These are phyloP conservation scores for Bedellia somnulentella DNA, from an alignment of 2,888 invertebrate genomes.

Conservation along the genomic window DNA sequence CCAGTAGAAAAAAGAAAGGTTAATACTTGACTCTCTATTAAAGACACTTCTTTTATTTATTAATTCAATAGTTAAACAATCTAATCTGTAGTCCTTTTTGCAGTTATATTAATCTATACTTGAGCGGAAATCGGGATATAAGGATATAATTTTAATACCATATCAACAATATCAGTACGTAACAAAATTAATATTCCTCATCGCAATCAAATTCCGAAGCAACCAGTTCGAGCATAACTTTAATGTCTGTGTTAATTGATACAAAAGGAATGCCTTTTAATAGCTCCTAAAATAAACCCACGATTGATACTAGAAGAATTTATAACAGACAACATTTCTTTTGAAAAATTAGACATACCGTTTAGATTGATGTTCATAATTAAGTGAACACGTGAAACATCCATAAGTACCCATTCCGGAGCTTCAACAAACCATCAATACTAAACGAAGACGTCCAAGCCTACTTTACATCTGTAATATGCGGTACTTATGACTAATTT, in stretches of 20 bases:
- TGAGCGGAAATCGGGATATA: too few relatives aligned
- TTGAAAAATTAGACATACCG: constrained; percentile 1
- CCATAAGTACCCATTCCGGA: constrained; percentile 1
- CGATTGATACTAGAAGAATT: constrained; percentile 19
- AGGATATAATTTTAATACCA: too few relatives aligned
- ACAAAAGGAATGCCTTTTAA: constrained; percentile 41
- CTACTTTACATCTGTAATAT: constrained; percentile 15
- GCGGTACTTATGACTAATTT: constrained; percentile 35
- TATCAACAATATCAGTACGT: too few relatives aligned
- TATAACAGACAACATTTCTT: constrained; percentile 16
- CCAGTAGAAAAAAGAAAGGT: too few relatives aligned
- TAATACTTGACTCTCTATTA: too few relatives aligned
- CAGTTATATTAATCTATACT: too few relatives aligned
- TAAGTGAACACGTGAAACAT: constrained; percentile 4
- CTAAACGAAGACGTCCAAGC: too few relatives aligned
- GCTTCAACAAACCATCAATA: constrained; percentile 6
- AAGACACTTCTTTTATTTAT: constrained; percentile 22
- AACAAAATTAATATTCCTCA: too few relatives aligned
- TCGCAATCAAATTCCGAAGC: too few relatives aligned
- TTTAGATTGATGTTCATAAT: constrained; percentile 3
- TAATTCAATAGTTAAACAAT: too few relatives aligned
- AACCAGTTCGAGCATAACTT: too few relatives aligned
- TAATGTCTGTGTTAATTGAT: constrained; percentile 48
- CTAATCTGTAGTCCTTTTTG: too few relatives aligned
- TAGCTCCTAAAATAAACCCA: constrained; percentile 22